Percentiles rank a stretch among this genome's conserved stretches.
Conservation (phyloP, 2,888 invertebrate genomes). For the Perdita meconis region DNA sequence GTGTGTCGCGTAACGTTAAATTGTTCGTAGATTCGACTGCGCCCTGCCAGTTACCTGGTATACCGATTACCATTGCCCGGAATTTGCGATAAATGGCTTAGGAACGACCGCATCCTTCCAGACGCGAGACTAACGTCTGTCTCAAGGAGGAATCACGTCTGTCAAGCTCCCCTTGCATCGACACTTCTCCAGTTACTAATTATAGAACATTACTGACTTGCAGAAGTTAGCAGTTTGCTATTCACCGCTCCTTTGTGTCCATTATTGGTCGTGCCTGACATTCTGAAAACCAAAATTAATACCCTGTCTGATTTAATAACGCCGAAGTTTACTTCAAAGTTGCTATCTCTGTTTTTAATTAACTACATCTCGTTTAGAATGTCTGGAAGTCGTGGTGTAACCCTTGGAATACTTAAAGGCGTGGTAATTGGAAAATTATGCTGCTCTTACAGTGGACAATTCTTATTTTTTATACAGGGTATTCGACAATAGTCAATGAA, state of each 20-base stretch:
- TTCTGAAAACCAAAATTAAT: conserved; percentile 65
- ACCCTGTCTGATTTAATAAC: conserved; percentile 59
- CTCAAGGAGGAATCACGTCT: conserved; percentile 34
- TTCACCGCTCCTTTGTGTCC: conserved; percentile 60
- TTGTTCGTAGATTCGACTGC: not conserved
- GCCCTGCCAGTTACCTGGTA: conserved; percentile 10
- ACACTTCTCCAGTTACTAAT: conserved; percentile 68
- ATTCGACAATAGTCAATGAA: no score
- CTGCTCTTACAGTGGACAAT: no score
- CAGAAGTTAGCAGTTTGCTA: conserved; percentile 66
- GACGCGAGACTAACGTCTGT: conserved; percentile 10
- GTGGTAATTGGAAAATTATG: no score
- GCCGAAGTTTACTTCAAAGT: conserved; percentile 47
- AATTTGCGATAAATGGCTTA: conserved; percentile 52
- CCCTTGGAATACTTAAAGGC: no score
- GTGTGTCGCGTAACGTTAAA: conserved; percentile 2
- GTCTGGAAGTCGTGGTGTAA: not conserved
- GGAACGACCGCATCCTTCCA: conserved; percentile 7
- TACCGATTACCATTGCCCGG: conserved; percentile 4
- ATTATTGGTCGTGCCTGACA: conserved; percentile 56
- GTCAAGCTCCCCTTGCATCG: conserved; percentile 40
- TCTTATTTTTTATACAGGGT: no score
- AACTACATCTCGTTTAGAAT: no score
- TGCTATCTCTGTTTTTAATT: conserved; percentile 23
- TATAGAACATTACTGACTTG: conserved; percentile 67